Evolutionary conservation across 2,888 invertebrate genomes (phyloP).

Genomic region (Bugula neritina): DNA sequence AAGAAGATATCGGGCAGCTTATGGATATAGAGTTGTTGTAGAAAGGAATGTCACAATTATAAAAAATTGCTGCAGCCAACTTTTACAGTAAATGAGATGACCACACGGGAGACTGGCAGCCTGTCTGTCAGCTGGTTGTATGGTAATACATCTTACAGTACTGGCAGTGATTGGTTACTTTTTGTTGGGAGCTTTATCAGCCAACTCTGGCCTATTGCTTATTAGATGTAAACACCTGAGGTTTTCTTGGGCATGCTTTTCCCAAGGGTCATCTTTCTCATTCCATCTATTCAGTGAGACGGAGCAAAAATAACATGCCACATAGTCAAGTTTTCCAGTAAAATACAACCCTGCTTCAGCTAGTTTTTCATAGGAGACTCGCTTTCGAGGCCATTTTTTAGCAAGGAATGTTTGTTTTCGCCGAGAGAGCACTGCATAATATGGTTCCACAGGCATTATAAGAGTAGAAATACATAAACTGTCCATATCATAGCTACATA

Average conservation of each 20-base stretch:
- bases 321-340: conserved; percentile 77
- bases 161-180: neutral
- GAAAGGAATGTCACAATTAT: too few relatives aligned
- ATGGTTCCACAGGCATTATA: neutral
- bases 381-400: neutral
- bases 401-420: neutral
- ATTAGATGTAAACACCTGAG: conserved; percentile 75
- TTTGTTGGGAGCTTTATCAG: too few relatives aligned
- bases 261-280: conserved; percentile 83
- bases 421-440: neutral
- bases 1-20: too few relatives aligned
- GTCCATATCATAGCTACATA: neutral
- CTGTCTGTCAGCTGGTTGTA: neutral
- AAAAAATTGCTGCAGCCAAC: neutral
- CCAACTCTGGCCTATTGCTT: too few relatives aligned
- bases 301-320: conserved; percentile 87
- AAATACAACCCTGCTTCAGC: conserved; percentile 89
- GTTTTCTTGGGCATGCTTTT: conserved; percentile 88
- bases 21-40: too few relatives aligned
- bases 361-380: conserved; percentile 60
- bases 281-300: conserved; percentile 92
- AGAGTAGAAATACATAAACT: neutral
- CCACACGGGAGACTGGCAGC: neutral
- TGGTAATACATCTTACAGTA: neutral
- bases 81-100: neutral